A percentile compares a stretch with the other conserved stretches of the same genome.
phyloP scores from a whole-genome alignment of 2,113 vertebrate genomes.

The Bufo gargarizans region DNA sequence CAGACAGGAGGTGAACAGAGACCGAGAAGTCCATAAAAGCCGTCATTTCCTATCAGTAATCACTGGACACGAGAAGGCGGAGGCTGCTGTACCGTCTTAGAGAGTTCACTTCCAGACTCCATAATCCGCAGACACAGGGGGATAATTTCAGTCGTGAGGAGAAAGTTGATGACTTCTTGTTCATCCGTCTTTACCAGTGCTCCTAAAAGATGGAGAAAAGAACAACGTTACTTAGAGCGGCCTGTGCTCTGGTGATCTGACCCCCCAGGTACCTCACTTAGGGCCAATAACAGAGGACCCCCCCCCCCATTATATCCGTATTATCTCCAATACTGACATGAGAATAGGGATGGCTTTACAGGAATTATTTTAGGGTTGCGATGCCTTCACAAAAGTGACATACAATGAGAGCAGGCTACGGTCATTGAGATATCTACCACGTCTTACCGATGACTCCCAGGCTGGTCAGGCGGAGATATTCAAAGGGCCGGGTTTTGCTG shows the following conservation, averaged over 20 bases:
- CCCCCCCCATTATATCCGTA: too few species aligned
- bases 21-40: neutral
- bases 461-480: conserved; percentile 95
- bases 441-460: conserved; percentile 93
- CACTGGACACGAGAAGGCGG: neutral
- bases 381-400: too few species aligned
- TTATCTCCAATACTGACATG: too few species aligned
- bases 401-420: too few species aligned
- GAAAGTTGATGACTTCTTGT: conserved; percentile 98
- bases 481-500: conserved; percentile 95
- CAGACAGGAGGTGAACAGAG: neutral
- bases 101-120: conserved; percentile 98
- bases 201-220: conserved; percentile 70
- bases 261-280: too few species aligned
- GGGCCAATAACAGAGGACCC: too few species aligned
- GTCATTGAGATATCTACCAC: too few species aligned
- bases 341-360: too few species aligned
- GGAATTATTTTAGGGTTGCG: too few species aligned
- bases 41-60: neutral
- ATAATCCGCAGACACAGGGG: conserved; percentile 97
- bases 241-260: neutral
- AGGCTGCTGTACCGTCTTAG: conserved; percentile 87
- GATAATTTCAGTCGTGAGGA: conserved; percentile 97
- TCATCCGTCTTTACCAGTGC: conserved; percentile 98
- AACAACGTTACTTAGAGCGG: neutral